Conservation (phyloP, 2,888 invertebrate genomes). For the Drosophila mayaguana region DNA sequence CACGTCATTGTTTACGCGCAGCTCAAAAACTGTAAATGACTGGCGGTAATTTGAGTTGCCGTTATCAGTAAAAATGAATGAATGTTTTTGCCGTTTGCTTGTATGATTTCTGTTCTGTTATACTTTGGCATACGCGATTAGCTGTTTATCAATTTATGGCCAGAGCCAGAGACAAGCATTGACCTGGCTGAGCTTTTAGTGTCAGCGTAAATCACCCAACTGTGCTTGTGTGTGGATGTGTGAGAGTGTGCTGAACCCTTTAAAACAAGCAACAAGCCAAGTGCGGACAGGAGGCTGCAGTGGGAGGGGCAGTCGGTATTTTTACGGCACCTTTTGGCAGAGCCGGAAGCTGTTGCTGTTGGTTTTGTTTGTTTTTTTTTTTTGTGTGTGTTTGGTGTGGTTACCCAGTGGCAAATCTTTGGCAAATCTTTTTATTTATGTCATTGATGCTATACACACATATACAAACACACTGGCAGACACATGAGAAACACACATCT, state of each 20-base stretch:
- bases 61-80: constrained; percentile 47
- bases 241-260: constrained; percentile 29
- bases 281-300: neutral
- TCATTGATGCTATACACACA: constrained; percentile 68
- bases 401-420: constrained; percentile 80
- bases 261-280: constrained; percentile 30
- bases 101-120: constrained; percentile 1
- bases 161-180: constrained; percentile 47
- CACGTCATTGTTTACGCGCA: constrained; percentile 71
- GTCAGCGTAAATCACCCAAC: constrained; percentile 63
- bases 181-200: constrained; percentile 60
- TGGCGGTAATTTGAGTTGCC: neutral
- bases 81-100: constrained; percentile 13
- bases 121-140: constrained; percentile 42
- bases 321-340: constrained; percentile 67
- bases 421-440: constrained; percentile 83
- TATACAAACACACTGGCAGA: constrained; percentile 9
- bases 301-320: constrained; percentile 21
- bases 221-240: neutral
- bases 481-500: constrained; percentile 27
- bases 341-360: constrained; percentile 45
- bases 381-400: constrained; percentile 43
- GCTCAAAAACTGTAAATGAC: constrained; percentile 11
- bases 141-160: constrained; percentile 71
- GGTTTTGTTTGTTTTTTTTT: constrained; percentile 10